Evolutionary conservation across 2,797 vertebrate genomes (phyloP), one percentile per base, ranked within the genome.

Genomic region (Eulemur albifrons): DNA sequence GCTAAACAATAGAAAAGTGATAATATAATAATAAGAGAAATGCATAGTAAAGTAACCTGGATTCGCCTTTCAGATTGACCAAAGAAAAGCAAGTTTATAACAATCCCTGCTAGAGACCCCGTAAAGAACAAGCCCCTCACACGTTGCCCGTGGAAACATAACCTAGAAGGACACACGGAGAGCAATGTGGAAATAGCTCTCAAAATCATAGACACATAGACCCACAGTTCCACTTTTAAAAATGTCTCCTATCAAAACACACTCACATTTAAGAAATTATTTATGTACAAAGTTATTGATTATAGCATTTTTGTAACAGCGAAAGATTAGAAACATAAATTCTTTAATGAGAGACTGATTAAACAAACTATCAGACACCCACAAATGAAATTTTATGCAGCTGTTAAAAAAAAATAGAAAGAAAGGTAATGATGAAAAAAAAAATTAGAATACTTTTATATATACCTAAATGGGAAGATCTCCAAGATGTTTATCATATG

Each of bases 271-370:
- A 43, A 94, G 30, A 87, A 45, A 45, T 7, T n/a, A 30, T n/a
- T 79, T 50, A 7, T 12, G 13, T 25, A 32, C n/a, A 21, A 61
- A 65, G 32, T 48, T 50, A 27, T 4, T 63, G n/a, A 70, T 38
- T 54, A 21, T 1, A 73, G 11, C 11, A 76, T 52, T 77, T 63
- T 50, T 45, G 17, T 38, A 87, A 86, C 25, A 81, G 45, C 50
- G 76, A 50, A 92, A 80, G 38, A 81, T 54, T 73, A 45, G 70
- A 94, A 79, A 73, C 14, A 94, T 11, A 85, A 45, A 77, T n/a
- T 13, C 17, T 93, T 69, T n/a, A 88, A 35, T 15, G 45, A 52
- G 15, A 82, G 11, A 57, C 48, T 54, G 27, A 86, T n/a, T 63
- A 57, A 65, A 84, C 23, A 54, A 73, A 38, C 14, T 43, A 11